Conservation (phyloP, 2,797 vertebrate genomes). For the Cryptoblepharus egeriae region DNA sequence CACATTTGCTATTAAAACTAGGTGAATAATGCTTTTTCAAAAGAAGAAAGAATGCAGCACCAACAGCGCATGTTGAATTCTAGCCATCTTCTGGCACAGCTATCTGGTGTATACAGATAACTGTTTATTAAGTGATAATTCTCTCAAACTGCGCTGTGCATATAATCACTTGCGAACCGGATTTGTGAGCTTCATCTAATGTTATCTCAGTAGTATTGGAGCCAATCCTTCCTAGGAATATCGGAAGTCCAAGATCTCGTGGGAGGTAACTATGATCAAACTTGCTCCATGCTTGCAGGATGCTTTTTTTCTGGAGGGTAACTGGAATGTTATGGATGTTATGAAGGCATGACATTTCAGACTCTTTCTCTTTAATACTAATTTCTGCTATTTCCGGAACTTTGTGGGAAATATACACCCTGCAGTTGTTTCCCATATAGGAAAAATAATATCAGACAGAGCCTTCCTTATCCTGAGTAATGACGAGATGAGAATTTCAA, state of each 20-base stretch:
- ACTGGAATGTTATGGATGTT: too few relatives aligned
- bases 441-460: background rate
- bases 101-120: background rate
- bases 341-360: background rate
- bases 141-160: background rate
- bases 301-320: background rate
- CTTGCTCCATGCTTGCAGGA: background rate
- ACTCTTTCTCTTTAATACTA: background rate
- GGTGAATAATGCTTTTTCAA: background rate
- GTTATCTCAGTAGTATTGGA: background rate
- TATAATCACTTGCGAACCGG: background rate
- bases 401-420: background rate
- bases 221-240: background rate
- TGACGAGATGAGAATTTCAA: too few relatives aligned
- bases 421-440: background rate
- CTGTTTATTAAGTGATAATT: too few relatives aligned
- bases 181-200: background rate
- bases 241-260: background rate
- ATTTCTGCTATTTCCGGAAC: background rate
- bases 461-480: background rate
- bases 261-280: background rate
- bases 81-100: background rate
- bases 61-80: background rate
- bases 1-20: background rate
- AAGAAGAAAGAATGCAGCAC: background rate